Evolutionary conservation across 2,888 invertebrate genomes (phyloP), one percentile per base, ranked within the genome.

Genomic region (Heliconius aoede): DNA sequence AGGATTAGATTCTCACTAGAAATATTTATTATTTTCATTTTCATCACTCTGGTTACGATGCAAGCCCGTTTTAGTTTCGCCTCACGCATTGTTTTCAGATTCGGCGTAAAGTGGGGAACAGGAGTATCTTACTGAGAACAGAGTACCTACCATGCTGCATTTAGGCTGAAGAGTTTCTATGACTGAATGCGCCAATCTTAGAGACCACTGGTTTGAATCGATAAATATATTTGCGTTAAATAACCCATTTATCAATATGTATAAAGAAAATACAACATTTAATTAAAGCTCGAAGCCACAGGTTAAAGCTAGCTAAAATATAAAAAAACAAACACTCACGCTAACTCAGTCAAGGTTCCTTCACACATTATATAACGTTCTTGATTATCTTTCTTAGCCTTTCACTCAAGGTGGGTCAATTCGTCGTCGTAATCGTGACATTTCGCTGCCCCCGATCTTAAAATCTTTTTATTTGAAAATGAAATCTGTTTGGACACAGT

Each of bases 341-440:
- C 40, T 79, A 84, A 80, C 81, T 81, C 65, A 78, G 84, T 82
- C 83, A 85, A 84, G 85, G 84, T 81, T 75, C 58, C 51, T 74
- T n/a, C 67, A 74, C 77, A 80, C 76, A 67, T 80, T 82, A 81
- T 80, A 77, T 78, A 80, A 80, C 36, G 55, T 72, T 68, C 77
- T 76, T 76, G 76, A 77, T 80, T 78, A 78, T 79, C 79, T 79
- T 76, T 80, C 76, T 78, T 74, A 77, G 77, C 80, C 82, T 82
- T 81, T 82, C 82, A 80, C 81, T 80, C 80, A 79, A 82, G 80
- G 80, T 82, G 72, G 81, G 77, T 78, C 78, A 80, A 78, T 81
- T 80, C 78, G 80, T 78, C 69, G 77, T 75, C 81, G 79, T 80
- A 80, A 81, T 83, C 79, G 76, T 76, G 79, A 80, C 82, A 81